Percentiles rank a stretch among this genome's conserved stretches.
Conservation (phyloP, 2,888 invertebrate genomes). For the Clivina fossor region DNA sequence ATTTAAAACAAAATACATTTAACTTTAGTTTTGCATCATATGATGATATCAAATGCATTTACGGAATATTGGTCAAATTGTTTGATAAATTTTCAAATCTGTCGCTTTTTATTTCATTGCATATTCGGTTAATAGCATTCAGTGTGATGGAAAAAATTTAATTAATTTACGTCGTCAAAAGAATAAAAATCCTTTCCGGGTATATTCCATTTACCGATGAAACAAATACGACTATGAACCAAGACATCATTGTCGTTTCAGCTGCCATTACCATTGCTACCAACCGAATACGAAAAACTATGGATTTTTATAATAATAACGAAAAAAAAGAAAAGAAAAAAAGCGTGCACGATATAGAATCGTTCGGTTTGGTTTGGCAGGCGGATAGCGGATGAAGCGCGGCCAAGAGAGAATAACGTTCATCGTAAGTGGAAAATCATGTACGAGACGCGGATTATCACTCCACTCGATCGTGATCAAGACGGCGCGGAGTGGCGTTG, state of each 20-base stretch:
- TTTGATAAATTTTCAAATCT: no score
- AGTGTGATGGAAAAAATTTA: constrained; percentile 22
- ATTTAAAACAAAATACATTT: no score
- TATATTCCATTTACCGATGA: constrained; percentile 11
- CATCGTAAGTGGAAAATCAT: constrained; percentile 32
- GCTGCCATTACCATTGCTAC: no score
- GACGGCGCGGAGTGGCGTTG: constrained; percentile 13
- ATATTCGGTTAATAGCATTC: no score
- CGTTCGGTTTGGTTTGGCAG: constrained; percentile 7
- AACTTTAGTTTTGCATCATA: no score
- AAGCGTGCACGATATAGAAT: constrained; percentile 1
- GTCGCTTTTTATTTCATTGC: no score
- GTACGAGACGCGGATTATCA: constrained; percentile 27
- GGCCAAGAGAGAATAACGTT: no score
- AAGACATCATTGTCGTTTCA: constrained; percentile 10
- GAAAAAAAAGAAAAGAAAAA: not conserved
- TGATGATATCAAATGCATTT: no score
- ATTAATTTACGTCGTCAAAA: constrained; percentile 22
- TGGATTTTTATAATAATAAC: constrained; percentile 26
- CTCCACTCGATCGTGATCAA: constrained; percentile 28
- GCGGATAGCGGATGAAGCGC: no score
- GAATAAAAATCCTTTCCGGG: constrained; percentile 20
- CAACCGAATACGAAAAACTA: no score
- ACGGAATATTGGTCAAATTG: no score
- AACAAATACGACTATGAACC: constrained; percentile 10